These are phyloP conservation scores for Drosophila macrospina DNA, from an alignment of 2,888 invertebrate species.

Conservation along the genomic window DNA sequence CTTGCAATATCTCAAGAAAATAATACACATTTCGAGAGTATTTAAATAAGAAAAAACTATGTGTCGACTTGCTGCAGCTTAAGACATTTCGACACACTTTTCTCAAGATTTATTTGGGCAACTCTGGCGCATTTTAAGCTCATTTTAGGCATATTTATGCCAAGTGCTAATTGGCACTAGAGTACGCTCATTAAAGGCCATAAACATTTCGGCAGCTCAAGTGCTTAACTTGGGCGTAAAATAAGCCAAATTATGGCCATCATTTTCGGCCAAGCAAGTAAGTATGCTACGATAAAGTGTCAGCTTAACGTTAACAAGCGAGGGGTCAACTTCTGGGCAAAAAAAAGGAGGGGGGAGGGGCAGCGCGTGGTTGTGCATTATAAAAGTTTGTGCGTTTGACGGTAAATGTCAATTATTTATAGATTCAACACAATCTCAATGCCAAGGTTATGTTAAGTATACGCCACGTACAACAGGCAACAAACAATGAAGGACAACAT, in stretches of 20 bases:
- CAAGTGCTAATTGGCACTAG: constrained; percentile 44
- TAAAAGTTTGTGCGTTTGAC: constrained; percentile 34
- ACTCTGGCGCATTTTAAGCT: background rate
- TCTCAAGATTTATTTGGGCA: background rate
- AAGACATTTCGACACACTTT: constrained; percentile 4
- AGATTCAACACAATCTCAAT: constrained; percentile 27
- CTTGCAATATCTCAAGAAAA: too few relatives aligned
- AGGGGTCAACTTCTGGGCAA: constrained; percentile 6
- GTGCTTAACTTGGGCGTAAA: constrained; percentile 49
- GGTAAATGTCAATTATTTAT: constrained; percentile 44
- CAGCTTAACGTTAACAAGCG: constrained; percentile 11
- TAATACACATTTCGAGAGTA: background rate
- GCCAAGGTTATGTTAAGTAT: constrained; percentile 25
- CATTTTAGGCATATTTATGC: constrained; percentile 2
- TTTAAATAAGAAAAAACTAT: background rate
- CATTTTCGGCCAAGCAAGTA: constrained; percentile 26
- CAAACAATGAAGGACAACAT: constrained; percentile 16
- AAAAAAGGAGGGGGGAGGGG: background rate
- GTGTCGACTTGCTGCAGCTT: background rate
- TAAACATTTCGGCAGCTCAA: constrained; percentile 36
- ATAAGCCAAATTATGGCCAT: constrained; percentile 46
- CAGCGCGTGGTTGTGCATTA: constrained; percentile 7
- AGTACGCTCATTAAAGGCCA: constrained; percentile 37
- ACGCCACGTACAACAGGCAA: constrained; percentile 14
- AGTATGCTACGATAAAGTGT: constrained; percentile 29